Base-by-base conservation (phyloP, 1,140 invertebrate genomes). In the Amphibalanus amphitrite region DNA sequence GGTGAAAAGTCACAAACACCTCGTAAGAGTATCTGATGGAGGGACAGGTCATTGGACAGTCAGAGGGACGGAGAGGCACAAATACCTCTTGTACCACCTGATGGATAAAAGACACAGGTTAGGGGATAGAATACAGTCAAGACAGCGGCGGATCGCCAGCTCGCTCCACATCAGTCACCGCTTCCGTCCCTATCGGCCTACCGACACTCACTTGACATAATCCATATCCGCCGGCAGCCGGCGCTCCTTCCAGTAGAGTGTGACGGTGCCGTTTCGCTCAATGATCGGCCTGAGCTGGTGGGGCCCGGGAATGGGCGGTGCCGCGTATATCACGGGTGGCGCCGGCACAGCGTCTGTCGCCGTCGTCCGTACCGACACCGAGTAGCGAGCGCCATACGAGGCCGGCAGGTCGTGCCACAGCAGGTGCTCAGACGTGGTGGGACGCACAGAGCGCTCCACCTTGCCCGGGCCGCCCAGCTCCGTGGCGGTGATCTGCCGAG, bases 261-360 rank as follows among this genome's bases (percentile, higher is more conserved):
- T 23, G 6, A 59, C 47, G 6, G 13, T 59, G 20, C 47, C 47
- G 47, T 59, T 59, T 20, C 47, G 47, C 47, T 59, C 47, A 20
- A 59, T 20, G 47, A 59, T 59, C 13, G 47, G 47, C 10, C 47
- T 1, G 47, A 59, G 47, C 47, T 59, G 47, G 47, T 59, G 47
- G 1, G 47, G 47, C 13, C 47, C 47, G 47, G 47, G 47, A 20
- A 59, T 59, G 6, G 47, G 47, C 47, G 47, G 47, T 20, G 47
- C 47, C 6, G 10, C 47, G 47, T 85, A 86, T 1, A 79, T n/a
- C 25, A 74, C 71, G 29, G 71, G 67, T n/a, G 38, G 20, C n/a
- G 71, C 69, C 25, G 28, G 64, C 28, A 26, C 30, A 23, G 77
- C 75, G 33, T 67, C 71, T 10, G 4, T 0, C 3, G 69, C 28